Conservation (phyloP, 2,888 invertebrate species). For the Acronicta psi region DNA sequence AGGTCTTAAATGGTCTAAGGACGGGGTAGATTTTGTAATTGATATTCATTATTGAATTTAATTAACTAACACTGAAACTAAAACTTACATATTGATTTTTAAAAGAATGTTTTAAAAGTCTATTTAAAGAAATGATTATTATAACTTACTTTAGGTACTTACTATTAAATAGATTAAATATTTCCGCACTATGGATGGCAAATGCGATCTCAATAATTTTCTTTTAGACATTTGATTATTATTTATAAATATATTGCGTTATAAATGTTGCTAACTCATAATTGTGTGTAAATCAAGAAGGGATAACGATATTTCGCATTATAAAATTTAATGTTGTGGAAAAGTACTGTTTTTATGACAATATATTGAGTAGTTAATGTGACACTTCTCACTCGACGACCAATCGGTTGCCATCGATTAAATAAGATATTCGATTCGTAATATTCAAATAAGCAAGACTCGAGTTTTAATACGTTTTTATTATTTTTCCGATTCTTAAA, state of each 20-base stretch:
- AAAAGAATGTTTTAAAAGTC: too few species aligned
- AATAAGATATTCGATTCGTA: constrained; percentile 73
- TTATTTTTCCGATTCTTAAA: constrained; percentile 65
- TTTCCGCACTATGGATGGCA: neutral
- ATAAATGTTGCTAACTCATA: constrained; percentile 57
- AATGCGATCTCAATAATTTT: constrained; percentile 33
- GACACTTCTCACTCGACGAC: constrained; percentile 75
- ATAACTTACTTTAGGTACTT: too few species aligned
- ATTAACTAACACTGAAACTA: too few species aligned
- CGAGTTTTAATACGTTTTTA: constrained; percentile 65
- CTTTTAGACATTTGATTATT: constrained; percentile 6
- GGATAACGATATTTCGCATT: constrained; percentile 61
- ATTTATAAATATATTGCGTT: constrained; percentile 27
- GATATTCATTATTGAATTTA: too few species aligned
- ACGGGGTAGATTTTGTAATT: too few species aligned
- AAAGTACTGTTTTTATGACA: constrained; percentile 71
- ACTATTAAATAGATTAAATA: too few species aligned
- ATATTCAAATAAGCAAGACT: constrained; percentile 72
- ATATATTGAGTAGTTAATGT: constrained; percentile 74
- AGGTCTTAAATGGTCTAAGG: neutral
- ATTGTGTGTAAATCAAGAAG: constrained; percentile 63
- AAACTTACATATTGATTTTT: too few species aligned
- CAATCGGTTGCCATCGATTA: constrained; percentile 72
- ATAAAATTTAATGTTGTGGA: constrained; percentile 67
- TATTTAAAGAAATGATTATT: too few species aligned